These are phyloP conservation scores for Ophioninae sp. DNA, from an alignment of 2,888 invertebrate species.

Conservation along the genomic window DNA sequence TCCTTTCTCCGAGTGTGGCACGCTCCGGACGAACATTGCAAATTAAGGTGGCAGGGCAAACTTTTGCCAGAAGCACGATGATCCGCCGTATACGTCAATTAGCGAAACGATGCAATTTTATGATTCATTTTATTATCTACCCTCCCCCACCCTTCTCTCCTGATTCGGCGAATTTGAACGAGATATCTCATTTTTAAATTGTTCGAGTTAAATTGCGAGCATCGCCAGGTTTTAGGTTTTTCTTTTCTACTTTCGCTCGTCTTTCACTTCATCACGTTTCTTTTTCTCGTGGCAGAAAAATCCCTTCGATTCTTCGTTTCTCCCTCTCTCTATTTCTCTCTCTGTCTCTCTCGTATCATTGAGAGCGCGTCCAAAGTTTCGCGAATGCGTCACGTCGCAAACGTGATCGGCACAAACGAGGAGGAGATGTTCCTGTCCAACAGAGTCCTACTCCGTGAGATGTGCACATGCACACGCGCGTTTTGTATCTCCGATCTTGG, in stretches of 20 bases:
- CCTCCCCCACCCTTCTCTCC: background rate
- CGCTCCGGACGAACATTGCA: constrained; percentile 16
- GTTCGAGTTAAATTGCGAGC: constrained; percentile 16
- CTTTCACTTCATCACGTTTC: constrained; percentile 22
- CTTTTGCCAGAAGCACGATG: constrained; percentile 9
- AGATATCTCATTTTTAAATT: constrained; percentile 29
- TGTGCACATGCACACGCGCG: constrained; percentile 42
- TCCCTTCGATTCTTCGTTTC: constrained; percentile 17
- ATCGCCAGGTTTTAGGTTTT: constrained; percentile 14
- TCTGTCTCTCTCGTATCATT: constrained; percentile 39
- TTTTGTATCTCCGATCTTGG: constrained; percentile 58
- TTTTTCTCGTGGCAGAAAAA: constrained; percentile 30
- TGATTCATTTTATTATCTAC: constrained; percentile 24
- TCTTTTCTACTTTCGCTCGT: constrained; percentile 20
- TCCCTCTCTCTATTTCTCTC: background rate
- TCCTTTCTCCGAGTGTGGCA: constrained; percentile 36
- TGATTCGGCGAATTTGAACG: background rate
- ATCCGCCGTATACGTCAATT: constrained; percentile 18
- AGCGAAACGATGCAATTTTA: constrained; percentile 23
- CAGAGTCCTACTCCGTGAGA: constrained; percentile 43
- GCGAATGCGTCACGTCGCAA: constrained; percentile 70
- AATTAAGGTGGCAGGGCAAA: constrained; percentile 5
- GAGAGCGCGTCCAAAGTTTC: constrained; percentile 61
- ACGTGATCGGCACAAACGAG: constrained; percentile 77
- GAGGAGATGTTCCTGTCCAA: constrained; percentile 61